phyloP scores from a whole-genome alignment of 2,797 vertebrate genomes.

The Astyanax mexicanus region DNA sequence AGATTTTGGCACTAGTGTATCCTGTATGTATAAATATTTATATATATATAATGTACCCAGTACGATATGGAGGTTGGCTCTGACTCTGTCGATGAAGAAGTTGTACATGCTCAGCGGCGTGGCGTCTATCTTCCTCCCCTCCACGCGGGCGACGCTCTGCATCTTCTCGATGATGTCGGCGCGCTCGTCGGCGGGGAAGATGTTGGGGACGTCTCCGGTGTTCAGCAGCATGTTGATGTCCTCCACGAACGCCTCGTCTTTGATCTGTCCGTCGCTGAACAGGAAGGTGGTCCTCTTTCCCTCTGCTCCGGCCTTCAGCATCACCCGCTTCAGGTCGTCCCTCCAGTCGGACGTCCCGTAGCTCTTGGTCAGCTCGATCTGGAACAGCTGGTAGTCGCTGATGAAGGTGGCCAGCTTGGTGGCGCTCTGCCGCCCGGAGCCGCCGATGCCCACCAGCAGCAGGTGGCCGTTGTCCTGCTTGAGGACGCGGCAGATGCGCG shows the following conservation, averaged over 20 bases:
- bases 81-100: slow-evolving; percentile 91
- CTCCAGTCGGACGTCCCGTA: slow-evolving; percentile 87
- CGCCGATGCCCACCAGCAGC: slow-evolving; percentile 88
- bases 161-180: slow-evolving; percentile 91
- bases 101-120: slow-evolving; percentile 92
- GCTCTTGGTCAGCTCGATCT: slow-evolving; percentile 91
- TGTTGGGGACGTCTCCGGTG: slow-evolving; percentile 91
- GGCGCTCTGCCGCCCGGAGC: slow-evolving; percentile 89
- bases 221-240: slow-evolving; percentile 94
- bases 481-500: slow-evolving; percentile 90
- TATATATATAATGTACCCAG: slow-evolving; percentile 86
- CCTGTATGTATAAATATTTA: too few species aligned
- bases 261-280: slow-evolving; percentile 91
- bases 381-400: slow-evolving; percentile 86
- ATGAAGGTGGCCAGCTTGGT: slow-evolving; percentile 90
- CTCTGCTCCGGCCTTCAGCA: slow-evolving; percentile 86
- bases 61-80: slow-evolving; percentile 91
- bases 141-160: slow-evolving; percentile 82
- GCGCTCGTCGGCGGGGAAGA: slow-evolving; percentile 90
- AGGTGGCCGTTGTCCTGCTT: slow-evolving; percentile 92
- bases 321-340: slow-evolving; percentile 89
- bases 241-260: slow-evolving; percentile 90
- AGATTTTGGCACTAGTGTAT: too few species aligned
- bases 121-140: slow-evolving; percentile 85
- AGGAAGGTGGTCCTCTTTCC: slow-evolving; percentile 85